These are phyloP conservation scores for Drosophila repletoides DNA, from an alignment of 1,140 invertebrate genomes.

Conservation along the genomic window DNA sequence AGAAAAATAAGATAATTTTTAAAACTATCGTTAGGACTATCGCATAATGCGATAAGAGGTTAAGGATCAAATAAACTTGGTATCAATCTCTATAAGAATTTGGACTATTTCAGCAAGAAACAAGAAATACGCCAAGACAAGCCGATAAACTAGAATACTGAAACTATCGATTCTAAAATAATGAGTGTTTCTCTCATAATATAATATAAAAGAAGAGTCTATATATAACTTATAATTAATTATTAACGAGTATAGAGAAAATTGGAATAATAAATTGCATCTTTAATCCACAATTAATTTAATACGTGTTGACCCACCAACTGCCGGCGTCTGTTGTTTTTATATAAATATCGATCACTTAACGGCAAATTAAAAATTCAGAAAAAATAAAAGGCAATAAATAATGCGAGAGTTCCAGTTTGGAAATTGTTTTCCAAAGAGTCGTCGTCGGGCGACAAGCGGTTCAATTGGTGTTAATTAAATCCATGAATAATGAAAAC, in stretches of 20 bases:
- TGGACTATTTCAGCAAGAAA: too few relatives aligned
- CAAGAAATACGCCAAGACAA: too few relatives aligned
- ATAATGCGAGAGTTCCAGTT: slow-evolving; percentile 64
- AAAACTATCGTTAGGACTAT: too few relatives aligned
- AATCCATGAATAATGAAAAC: slow-evolving; percentile 81
- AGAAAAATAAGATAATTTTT: too few relatives aligned
- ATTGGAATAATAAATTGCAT: not conserved
- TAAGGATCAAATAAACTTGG: not conserved
- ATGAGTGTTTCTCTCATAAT: too few relatives aligned
- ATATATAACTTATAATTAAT: too few relatives aligned
- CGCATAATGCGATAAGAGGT: too few relatives aligned
- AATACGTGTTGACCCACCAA: slow-evolving; percentile 3
- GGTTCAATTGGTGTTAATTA: slow-evolving; percentile 83
- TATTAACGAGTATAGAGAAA: too few relatives aligned
- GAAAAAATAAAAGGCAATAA: slow-evolving; percentile 54
- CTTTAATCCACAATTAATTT: slow-evolving; percentile 13
- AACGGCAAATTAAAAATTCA: slow-evolving; percentile 63
- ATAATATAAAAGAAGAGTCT: too few relatives aligned
- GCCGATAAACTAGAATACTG: not conserved
- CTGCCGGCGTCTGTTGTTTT: slow-evolving; percentile 20
- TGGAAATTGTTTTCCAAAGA: slow-evolving; percentile 66
- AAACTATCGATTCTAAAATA: too few relatives aligned
- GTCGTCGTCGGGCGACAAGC: slow-evolving; percentile 75
- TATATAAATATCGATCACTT: slow-evolving; percentile 64
- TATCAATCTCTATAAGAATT: too few relatives aligned